A percentile compares a stretch with the other conserved stretches of the same genome.
phyloP scores from a whole-genome alignment of 2,113 vertebrate species.

The Zootoca vivipara region DNA sequence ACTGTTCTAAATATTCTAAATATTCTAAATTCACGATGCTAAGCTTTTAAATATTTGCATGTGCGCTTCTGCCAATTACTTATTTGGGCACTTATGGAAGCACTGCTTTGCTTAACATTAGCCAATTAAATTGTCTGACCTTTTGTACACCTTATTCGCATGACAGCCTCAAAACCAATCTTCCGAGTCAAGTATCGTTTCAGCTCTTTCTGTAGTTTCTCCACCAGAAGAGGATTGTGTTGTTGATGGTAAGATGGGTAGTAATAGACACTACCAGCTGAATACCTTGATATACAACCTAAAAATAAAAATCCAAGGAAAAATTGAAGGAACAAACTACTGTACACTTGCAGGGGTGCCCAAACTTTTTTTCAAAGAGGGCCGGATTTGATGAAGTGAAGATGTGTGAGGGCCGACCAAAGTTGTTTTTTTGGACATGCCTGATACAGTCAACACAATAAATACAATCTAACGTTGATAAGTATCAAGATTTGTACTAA shows the following conservation, averaged over 20 bases:
- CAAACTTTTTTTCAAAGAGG: too few species aligned
- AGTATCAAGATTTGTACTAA: background rate
- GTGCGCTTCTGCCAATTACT: background rate
- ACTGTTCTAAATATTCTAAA: background rate
- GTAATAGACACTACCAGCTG: constrained; percentile 91
- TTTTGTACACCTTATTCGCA: constrained; percentile 99
- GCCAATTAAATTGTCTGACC: constrained; percentile 69
- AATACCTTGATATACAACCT: constrained; percentile 97
- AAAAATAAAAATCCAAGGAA: constrained; percentile 16
- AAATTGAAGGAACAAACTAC: background rate
- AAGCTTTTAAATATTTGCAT: background rate
- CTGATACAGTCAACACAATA: background rate
- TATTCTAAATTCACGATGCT: background rate
- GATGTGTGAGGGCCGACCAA: too few species aligned
- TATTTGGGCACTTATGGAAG: background rate
- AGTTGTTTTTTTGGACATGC: too few species aligned
- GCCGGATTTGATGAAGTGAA: too few species aligned
- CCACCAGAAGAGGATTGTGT: constrained; percentile 90
- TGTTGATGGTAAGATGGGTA: constrained; percentile 95
- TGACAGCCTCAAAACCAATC: constrained; percentile 97
- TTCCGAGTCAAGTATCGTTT: constrained; percentile 94
- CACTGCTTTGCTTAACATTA: background rate
- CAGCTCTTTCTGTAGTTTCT: constrained; percentile 91
- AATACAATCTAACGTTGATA: background rate
- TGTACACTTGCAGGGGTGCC: too few species aligned